Percentiles rank a stretch among this genome's conserved stretches.
These are phyloP conservation scores for Electrophaes corylata DNA, from an alignment of 2,888 invertebrate species.

Conservation along the genomic window DNA sequence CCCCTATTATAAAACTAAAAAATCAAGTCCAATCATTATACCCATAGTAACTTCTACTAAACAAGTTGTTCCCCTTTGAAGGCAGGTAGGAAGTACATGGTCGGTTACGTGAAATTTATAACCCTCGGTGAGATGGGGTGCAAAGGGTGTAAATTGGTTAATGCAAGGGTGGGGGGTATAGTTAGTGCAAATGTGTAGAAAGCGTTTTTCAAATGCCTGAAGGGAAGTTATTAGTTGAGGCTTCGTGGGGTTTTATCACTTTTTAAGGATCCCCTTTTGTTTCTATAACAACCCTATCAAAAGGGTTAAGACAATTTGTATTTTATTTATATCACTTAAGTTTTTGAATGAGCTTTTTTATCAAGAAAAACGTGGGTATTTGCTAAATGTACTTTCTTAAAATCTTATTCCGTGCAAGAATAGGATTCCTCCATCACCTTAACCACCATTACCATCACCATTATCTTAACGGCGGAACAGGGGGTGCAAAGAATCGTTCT, in stretches of 20 bases:
- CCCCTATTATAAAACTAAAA: conserved; percentile 26
- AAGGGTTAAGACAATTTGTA: background rate
- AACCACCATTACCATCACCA: too few relatives aligned
- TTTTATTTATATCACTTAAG: background rate
- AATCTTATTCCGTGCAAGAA: too few relatives aligned
- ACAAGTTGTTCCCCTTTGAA: conserved; percentile 58
- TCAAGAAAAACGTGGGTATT: too few relatives aligned
- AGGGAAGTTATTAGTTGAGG: conserved; percentile 31
- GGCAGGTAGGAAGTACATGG: conserved; percentile 76
- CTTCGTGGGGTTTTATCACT: conserved; percentile 26
- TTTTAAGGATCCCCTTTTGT: conserved; percentile 14
- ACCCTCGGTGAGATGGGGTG: conserved; percentile 48
- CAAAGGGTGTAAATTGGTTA: conserved; percentile 55
- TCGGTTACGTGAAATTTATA: conserved; percentile 67
- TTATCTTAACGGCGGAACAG: too few relatives aligned
- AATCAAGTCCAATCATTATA: conserved; percentile 50
- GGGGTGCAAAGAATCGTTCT: too few relatives aligned
- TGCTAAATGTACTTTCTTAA: too few relatives aligned
- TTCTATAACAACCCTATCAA: background rate
- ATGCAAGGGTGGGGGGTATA: conserved; percentile 45
- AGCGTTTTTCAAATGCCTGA: conserved; percentile 29
- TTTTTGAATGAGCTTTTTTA: background rate
- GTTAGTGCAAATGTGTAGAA: conserved; percentile 30
- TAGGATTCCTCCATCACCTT: too few relatives aligned
- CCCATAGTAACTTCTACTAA: conserved; percentile 55